phyloP scores from a whole-genome alignment of 2,888 invertebrate genomes.

The Heterodera filipjevi region DNA sequence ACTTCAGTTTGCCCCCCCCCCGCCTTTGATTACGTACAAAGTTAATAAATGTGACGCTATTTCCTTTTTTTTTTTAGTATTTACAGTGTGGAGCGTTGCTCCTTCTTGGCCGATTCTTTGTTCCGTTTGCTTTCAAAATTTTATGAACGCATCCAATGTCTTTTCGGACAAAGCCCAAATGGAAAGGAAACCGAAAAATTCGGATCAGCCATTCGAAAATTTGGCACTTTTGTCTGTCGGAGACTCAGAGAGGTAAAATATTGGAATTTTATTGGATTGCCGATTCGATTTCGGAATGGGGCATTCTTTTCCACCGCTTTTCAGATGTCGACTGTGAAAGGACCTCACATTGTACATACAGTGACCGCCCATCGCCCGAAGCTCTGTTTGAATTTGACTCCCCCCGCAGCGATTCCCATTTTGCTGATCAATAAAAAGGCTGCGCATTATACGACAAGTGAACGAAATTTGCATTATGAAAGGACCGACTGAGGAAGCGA shows the following conservation, averaged over 20 bases:
- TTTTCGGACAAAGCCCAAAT: background rate
- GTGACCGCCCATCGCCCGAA: background rate
- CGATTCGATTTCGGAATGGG: too few species aligned
- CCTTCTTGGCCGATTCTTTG: slow-evolving; percentile 39
- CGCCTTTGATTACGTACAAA: background rate
- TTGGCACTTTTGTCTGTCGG: slow-evolving; percentile 32
- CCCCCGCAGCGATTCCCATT: slow-evolving; percentile 1
- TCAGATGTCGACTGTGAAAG: slow-evolving; percentile 18
- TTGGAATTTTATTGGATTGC: too few species aligned
- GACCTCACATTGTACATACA: background rate
- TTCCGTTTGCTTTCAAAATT: slow-evolving; percentile 39
- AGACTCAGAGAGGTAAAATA: slow-evolving; percentile 27
- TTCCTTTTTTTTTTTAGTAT: slow-evolving; percentile 31
- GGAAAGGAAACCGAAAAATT: slow-evolving; percentile 32
- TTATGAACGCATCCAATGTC: slow-evolving; percentile 32
- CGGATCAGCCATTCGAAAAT: background rate
- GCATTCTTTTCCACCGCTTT: too few species aligned
- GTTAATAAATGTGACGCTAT: background rate
- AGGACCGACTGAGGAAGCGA: background rate
- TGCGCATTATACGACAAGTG: background rate
- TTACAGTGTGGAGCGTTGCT: slow-evolving; percentile 29
- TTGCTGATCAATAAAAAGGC: background rate
- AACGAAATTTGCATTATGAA: background rate
- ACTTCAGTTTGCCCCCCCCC: background rate
- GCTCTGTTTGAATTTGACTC: background rate